These are phyloP conservation scores for Colaptes auratus DNA, from an alignment of 2,113 vertebrate genomes.

Conservation along the genomic window DNA sequence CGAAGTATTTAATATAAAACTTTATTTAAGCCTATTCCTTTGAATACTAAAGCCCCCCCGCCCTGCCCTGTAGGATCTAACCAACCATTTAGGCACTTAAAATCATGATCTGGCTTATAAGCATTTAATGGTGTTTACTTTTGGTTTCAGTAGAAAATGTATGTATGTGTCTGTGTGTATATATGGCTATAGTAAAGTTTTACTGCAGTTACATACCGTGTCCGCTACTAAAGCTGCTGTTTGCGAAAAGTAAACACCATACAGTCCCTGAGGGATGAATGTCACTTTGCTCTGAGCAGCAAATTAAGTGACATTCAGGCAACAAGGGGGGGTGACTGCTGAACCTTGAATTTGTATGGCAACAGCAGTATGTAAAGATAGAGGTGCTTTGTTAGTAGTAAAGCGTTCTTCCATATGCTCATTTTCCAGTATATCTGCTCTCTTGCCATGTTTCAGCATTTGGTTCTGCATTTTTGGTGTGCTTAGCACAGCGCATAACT, in stretches of 20 bases:
- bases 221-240: slow-evolving; percentile 20
- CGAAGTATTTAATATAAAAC: slow-evolving; percentile 44
- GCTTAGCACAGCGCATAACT: slow-evolving; percentile 35
- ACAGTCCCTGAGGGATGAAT: background rate
- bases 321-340: background rate
- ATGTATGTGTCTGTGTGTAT: background rate
- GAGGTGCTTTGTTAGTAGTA: background rate
- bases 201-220: background rate
- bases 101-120: slow-evolving; percentile 9
- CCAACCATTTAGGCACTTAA: background rate
- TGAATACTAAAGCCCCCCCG: background rate
- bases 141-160: background rate
- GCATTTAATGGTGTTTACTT: slow-evolving; percentile 39
- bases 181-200: background rate
- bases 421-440: slow-evolving; percentile 42
- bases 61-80: background rate
- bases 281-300: slow-evolving; percentile 19
- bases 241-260: slow-evolving; percentile 55
- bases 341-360: background rate
- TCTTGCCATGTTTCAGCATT: slow-evolving; percentile 43
- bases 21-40: background rate
- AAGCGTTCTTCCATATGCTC: slow-evolving; percentile 21
- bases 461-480: slow-evolving; percentile 31
- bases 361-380: background rate
- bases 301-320: slow-evolving; percentile 30